Base-by-base conservation (phyloP, 2,888 invertebrate genomes). In the Eristalis arbustorum region DNA sequence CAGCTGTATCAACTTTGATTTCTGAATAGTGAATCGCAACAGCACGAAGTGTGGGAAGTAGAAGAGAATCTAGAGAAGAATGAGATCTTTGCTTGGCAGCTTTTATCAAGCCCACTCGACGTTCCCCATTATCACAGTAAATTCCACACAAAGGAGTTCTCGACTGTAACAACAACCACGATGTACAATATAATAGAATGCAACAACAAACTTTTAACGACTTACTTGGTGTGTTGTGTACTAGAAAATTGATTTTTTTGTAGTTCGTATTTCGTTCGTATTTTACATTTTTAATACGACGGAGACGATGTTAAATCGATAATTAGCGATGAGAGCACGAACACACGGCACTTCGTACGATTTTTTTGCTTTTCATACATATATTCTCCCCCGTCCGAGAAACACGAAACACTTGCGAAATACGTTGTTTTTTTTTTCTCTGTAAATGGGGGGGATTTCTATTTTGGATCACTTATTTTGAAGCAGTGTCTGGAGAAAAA, bases 291-390 rank as follows among this genome's bases (percentile, higher is more conserved):
- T 83, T 62, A 74, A 61, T 72, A 62, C 67, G 74, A 72, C 74
- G 61, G 71, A 66, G 87, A 87, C 78, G 66, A 79, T 72, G 62
- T 87, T 79, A 49, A 87, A 87, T 87, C 87, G 83, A 87, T 87
- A 87, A 79, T 87, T 79, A 78, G 57, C 76, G 61, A 76, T 66
- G 82, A 72, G 71, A 75, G 42, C 59, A 72, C 71, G 56, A 75
- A 80, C 72, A 76, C 71, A 67, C 79, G 71, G 59, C 67, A 59
- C 68, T 56, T 56, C 56, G 34, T 56, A 59, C 31, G 49, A 42
- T 62, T 42, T 59, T 67, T 73, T 40, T 31, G 8, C 31, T 31
- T 31, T 10, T 31, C 1, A 5, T 31, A 5, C 28, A 3, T 42
- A 18, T 37, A 10, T 66, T 49, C 25, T 67, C 37, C 25, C 25